A percentile compares a stretch with the other conserved stretches of the same genome.
Evolutionary conservation across 2,113 vertebrate species (phyloP).

Genomic region (Narcine bancroftii): DNA sequence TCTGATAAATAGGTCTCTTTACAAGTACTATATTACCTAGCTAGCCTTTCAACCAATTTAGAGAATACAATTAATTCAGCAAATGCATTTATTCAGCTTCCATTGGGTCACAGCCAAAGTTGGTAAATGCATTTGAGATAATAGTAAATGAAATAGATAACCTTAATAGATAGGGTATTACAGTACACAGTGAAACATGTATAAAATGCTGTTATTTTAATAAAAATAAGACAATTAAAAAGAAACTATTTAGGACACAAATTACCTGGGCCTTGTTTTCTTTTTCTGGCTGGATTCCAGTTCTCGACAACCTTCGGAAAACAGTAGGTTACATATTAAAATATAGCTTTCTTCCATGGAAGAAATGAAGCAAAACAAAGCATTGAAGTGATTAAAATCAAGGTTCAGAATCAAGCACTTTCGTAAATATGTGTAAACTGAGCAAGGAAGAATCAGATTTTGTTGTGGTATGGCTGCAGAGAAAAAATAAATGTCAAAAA

Average conservation of each 20-base stretch:
- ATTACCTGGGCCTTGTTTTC: slow-evolving; percentile 36
- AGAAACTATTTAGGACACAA: neutral
- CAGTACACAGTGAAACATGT: neutral
- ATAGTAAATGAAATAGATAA: slow-evolving; percentile 16
- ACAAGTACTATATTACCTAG: neutral
- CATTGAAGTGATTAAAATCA: neutral
- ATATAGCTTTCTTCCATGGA: neutral
- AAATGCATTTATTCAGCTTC: slow-evolving; percentile 19
- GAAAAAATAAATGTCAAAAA: neutral
- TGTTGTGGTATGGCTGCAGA: neutral
- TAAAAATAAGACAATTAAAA: neutral
- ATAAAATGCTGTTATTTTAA: neutral
- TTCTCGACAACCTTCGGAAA: slow-evolving; percentile 18
- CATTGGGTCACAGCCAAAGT: neutral
- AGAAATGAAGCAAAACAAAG: neutral
- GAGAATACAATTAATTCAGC: neutral
- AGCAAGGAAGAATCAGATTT: neutral
- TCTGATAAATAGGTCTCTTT: neutral
- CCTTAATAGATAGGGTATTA: neutral
- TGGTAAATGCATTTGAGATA: slow-evolving; percentile 26
- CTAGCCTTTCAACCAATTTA: slow-evolving; percentile 26
- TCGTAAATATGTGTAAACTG: neutral
- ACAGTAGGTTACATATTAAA: neutral
- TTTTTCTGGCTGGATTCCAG: slow-evolving; percentile 4
- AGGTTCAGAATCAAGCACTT: neutral